Conservation (phyloP, 2,888 invertebrate species). For the Drosophila rubida region DNA sequence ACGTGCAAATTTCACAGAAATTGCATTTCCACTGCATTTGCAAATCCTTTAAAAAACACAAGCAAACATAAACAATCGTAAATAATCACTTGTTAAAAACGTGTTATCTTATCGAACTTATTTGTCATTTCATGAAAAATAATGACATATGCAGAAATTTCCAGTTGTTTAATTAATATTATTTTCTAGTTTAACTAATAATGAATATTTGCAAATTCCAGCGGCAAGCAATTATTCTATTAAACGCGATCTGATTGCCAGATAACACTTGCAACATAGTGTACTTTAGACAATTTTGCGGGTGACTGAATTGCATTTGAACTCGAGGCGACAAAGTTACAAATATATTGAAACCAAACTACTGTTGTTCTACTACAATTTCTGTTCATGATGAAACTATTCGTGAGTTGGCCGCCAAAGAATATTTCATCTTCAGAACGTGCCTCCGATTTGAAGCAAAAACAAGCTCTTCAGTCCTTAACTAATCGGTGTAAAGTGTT, state of each 20-base stretch:
- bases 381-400: background rate
- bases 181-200: slow-evolving; percentile 3
- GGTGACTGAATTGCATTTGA: slow-evolving; percentile 13
- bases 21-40: slow-evolving; percentile 4
- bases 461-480: background rate
- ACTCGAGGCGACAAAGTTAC: background rate
- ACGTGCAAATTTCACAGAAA: slow-evolving; percentile 13
- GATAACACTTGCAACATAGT: background rate
- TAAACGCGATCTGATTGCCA: background rate
- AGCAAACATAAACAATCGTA: background rate
- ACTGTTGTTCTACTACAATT: too few species aligned
- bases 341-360: background rate
- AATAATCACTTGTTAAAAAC: background rate
- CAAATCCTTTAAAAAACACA: background rate
- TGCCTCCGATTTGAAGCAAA: background rate
- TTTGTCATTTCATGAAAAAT: background rate
- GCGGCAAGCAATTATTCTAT: too few species aligned
- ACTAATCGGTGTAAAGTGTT: background rate
- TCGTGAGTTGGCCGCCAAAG: too few species aligned
- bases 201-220: background rate
- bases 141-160: slow-evolving; percentile 2
- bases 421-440: background rate
- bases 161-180: background rate
- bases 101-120: slow-evolving; percentile 1
- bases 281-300: background rate